Evolutionary conservation across 2,888 invertebrate genomes (phyloP).

Genomic region (Beris morrisii): DNA sequence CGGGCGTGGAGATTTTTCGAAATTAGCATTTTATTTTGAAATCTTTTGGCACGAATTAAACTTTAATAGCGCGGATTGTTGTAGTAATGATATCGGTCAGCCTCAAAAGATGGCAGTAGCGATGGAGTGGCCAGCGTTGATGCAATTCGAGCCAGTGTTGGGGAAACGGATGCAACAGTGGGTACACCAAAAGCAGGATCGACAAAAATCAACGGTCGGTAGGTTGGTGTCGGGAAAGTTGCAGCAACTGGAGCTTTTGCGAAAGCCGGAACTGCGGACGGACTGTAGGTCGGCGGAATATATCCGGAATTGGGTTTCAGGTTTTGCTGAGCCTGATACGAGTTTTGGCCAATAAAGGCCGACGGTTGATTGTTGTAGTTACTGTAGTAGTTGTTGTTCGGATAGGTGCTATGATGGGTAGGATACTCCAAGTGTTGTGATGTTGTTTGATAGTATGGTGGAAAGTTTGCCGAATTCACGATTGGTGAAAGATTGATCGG

Average conservation of each 20-base stretch:
- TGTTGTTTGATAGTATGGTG: conserved; percentile 25
- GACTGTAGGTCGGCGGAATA: not conserved
- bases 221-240: conserved; percentile 20
- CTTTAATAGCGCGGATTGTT: too few species aligned
- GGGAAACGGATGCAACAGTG: not conserved
- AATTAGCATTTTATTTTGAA: too few species aligned
- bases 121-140: too few species aligned
- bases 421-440: conserved; percentile 15
- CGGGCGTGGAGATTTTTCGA: too few species aligned
- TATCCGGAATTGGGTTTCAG: not conserved
- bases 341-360: not conserved
- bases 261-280: conserved; percentile 15
- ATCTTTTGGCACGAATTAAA: too few species aligned
- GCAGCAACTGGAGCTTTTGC: conserved; percentile 17
- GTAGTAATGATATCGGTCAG: too few species aligned
- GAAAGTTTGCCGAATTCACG: conserved; percentile 24
- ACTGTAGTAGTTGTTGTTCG: not conserved
- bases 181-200: conserved; percentile 15
- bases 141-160: too few species aligned
- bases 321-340: not conserved
- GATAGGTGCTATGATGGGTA: not conserved
- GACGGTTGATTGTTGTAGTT: conserved; percentile 14
- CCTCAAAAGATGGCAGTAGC: too few species aligned
- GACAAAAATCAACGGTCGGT: conserved; percentile 10
- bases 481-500: conserved; percentile 23